Evolutionary conservation across 1,140 invertebrate species (phyloP), one percentile per base, ranked within the genome.

Genomic region (Mactra quadrangularis): DNA sequence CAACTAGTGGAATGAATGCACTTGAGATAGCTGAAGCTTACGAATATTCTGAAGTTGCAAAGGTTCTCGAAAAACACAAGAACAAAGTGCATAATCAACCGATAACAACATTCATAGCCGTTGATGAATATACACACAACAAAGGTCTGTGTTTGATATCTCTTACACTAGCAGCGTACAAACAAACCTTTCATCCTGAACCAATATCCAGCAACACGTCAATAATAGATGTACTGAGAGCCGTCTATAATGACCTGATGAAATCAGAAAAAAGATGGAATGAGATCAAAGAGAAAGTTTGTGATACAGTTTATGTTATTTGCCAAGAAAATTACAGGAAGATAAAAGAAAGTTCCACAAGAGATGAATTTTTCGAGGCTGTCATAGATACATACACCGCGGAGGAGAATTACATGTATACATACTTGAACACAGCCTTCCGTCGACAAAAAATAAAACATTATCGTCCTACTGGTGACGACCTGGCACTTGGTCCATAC

Each of bases 401-500:
- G 15, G 77, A 79, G 47, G n/a, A 45, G n/a, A 68, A 68, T 57
- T 78, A 45, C 27, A 29, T 78, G 1, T 79, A 70, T 53, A 50
- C 38, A 15, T 70, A 79, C 38, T 19, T 79, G 27, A 79, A 66
- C 53, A 81, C 45, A 25, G 64, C 77, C 17, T 17, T 81, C 7
- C 60, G 77, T 25, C 55, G 66, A 45, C 77, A 81, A 27, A 70
- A 35, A 38, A 41, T 31, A 25, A 41, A 45, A 4, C 17, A 71
- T n/a, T 81, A 81, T 52, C 55, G 38, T 15, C 77, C 77, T 22
- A 45, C 62, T n/a, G 77, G 35, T 3, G 62, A 81, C 29, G 77
- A 81, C 25, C 25, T 81, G 22, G 77, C 77, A 2, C 45, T 81
- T 41, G 64, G 77, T n/a, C 77, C 77, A 4, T 81, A 81, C 41